A percentile compares a stretch with the other conserved stretches of the same genome.
Conservation (phyloP, 1,140 invertebrate genomes). For the Microplitis mediator region DNA sequence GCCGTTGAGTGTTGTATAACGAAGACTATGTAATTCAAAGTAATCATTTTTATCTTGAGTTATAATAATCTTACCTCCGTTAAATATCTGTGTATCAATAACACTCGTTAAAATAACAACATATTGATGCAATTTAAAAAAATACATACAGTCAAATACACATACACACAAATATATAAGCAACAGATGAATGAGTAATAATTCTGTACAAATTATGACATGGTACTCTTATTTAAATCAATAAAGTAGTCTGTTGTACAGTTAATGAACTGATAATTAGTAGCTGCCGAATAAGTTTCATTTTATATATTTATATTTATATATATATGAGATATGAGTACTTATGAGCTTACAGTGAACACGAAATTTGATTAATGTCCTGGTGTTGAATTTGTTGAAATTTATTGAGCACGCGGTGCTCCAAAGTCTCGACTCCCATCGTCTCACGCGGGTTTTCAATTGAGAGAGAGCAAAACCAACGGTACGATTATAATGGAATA, state of each 20-base stretch:
- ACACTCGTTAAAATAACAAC: neutral
- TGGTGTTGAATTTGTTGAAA: neutral
- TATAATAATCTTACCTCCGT: neutral
- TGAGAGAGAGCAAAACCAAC: neutral
- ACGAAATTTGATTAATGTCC: conserved; percentile 21
- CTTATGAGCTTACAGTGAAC: conserved; percentile 21
- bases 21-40: neutral
- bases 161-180: neutral
- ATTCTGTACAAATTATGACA: neutral
- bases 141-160: neutral
- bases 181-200: conserved; percentile 14
- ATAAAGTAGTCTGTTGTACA: conserved; percentile 33
- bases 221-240: conserved; percentile 39
- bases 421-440: no score
- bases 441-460: neutral
- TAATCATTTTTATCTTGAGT: neutral
- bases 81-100: neutral
- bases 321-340: neutral
- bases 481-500: neutral
- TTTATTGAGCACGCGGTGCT: neutral
- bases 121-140: neutral
- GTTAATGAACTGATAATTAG: conserved; percentile 49
- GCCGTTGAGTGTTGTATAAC: neutral
- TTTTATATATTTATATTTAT: neutral
- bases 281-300: conserved; percentile 13